phyloP scores from a whole-genome alignment of 35 echinoderm and acorn worm genomes.

The Holothuria glaberrima region DNA sequence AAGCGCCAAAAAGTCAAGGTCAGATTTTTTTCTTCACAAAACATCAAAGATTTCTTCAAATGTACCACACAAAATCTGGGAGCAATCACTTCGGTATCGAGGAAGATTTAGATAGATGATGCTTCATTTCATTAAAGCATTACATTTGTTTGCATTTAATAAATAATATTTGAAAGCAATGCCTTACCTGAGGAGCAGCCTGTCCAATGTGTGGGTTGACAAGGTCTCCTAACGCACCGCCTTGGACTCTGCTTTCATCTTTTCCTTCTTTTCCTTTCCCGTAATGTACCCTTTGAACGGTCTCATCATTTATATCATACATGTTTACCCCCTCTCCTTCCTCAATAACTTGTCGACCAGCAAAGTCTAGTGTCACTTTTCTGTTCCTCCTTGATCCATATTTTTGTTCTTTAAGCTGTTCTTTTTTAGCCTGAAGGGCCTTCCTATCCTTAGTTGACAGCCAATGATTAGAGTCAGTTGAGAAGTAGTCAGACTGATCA shows the following conservation, averaged over 20 bases:
- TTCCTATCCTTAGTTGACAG: conserved; percentile 69
- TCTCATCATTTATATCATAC: conserved; percentile 95
- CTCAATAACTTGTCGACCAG: conserved; percentile 80
- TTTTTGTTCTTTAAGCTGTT: conserved; percentile 67
- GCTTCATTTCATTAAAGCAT: too few species aligned
- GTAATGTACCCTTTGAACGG: conserved; percentile 82
- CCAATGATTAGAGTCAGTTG: conserved; percentile 93
- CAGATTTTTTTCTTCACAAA: too few species aligned
- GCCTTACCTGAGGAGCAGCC: conserved; percentile 69
- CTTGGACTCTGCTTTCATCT: neutral
- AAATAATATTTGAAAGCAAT: neutral
- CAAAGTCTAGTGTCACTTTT: conserved; percentile 97
- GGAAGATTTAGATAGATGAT: too few species aligned
- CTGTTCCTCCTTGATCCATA: conserved; percentile 86
- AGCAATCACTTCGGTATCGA: too few species aligned
- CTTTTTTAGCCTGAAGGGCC: conserved; percentile 66
- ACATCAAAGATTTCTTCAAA: too few species aligned
- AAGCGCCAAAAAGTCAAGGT: too few species aligned
- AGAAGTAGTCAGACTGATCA: conserved; percentile 97
- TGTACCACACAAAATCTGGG: too few species aligned
- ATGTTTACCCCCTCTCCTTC: conserved; percentile 69
- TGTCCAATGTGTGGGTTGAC: conserved; percentile 68
- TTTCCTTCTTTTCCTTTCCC: conserved; percentile 45
- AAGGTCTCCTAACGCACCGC: conserved; percentile 11
- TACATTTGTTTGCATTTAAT: neutral